Evolutionary conservation across 2,113 vertebrate genomes (phyloP), one percentile per base, ranked within the genome.

Genomic region (Gymnarchus niloticus): DNA sequence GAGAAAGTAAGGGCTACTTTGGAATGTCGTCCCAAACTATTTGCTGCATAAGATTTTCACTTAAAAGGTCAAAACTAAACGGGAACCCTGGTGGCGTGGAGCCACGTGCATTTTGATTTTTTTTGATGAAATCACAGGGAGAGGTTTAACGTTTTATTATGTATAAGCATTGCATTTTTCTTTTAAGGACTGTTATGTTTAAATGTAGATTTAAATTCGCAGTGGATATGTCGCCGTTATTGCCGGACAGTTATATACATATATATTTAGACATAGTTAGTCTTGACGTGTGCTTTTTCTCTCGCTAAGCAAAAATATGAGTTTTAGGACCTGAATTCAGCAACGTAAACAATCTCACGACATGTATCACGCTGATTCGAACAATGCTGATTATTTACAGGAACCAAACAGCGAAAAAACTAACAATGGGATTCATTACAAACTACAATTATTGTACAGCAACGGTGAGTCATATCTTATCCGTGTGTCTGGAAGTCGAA

Each of bases 351-450:
- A 85, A 49, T 69, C 37, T 21, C 48, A n/a, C 25, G 52, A 81
- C 54, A 57, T 73, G 87, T 87, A 41, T 65, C 73, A 85, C 69
- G 86, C 89, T 89, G 87, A 90, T 90, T 86, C 44, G 65, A 87
- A 83, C 87, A 85, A 85, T 94, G 88, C 87, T 89, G 92, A 85
- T 96, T 95, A 3, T 94, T 96, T 96, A 88, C 94, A 97, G 96
- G 96, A 97, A 92, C 96, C 96, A 90, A 97, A 97, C 94, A 97
- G 95, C 94, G 96, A 97, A 94, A 97, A 97, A 94, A 97, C 96
- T 91, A 97, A 97, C 95, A 97, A 97, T 93, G 96, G 96, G 61
- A 97, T 97, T 93, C 96, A 97, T 93, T 97, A 97, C 84, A 97
- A 97, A 93, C 95, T 97, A 85, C 96, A 97, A 93, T 90, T 97